A percentile compares a stretch with the other conserved stretches of the same genome.
Evolutionary conservation across 2,888 invertebrate species (phyloP).

Genomic region (Drosophila diplacantha): DNA sequence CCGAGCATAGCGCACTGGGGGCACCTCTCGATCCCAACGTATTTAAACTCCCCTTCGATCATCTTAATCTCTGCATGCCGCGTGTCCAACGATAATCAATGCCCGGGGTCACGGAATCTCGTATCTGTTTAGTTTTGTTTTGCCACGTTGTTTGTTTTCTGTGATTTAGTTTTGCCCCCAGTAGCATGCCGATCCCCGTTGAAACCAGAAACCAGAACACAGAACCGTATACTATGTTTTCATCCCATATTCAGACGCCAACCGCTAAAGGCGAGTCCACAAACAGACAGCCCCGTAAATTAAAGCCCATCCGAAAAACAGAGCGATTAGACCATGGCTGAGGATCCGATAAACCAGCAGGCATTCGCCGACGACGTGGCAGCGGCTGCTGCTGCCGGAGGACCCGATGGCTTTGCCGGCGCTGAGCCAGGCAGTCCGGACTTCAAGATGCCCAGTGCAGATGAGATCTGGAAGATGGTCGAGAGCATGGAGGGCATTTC

Average conservation of each 20-base stretch:
- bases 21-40: neutral
- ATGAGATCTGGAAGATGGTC: constrained; percentile 81
- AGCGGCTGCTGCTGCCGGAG: constrained; percentile 67
- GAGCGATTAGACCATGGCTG: constrained; percentile 59
- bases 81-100: constrained; percentile 23
- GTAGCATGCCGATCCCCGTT: constrained; percentile 24
- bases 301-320: neutral
- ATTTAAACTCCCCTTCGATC: neutral
- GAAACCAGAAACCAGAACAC: constrained; percentile 4
- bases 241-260: constrained; percentile 33
- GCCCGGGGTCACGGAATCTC: neutral
- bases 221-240: constrained; percentile 22
- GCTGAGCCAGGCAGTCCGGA: constrained; percentile 63
- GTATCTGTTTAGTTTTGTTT: constrained; percentile 19
- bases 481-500: constrained; percentile 80
- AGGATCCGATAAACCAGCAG: constrained; percentile 72
- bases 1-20: constrained; percentile 1
- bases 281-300: constrained; percentile 3
- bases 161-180: constrained; percentile 35
- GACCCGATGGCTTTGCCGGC: constrained; percentile 54
- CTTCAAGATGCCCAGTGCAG: constrained; percentile 79
- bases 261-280: constrained; percentile 46
- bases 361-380: constrained; percentile 73
- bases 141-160: constrained; percentile 37
- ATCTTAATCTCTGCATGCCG: constrained; percentile 28